Conservation (phyloP, 2,113 vertebrate genomes). For the Pao palembangensis region DNA sequence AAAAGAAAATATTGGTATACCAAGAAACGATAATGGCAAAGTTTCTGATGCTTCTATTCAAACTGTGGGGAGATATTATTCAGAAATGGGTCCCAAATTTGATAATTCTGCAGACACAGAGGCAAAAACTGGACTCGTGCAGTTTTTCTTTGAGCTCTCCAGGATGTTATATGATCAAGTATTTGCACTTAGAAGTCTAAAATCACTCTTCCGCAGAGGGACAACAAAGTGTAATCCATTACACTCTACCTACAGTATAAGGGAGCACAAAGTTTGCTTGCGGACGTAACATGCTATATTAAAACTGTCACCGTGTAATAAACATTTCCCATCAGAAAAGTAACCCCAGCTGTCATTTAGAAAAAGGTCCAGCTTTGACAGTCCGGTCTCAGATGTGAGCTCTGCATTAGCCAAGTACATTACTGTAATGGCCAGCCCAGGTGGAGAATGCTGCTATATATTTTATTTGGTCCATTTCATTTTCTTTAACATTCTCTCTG, state of each 20-base stretch:
- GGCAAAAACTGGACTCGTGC: not conserved
- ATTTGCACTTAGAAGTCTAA: conserved; percentile 7
- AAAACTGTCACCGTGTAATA: not conserved
- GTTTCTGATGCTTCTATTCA: too few relatives aligned
- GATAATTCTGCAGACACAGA: not conserved
- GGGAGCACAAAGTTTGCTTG: not conserved
- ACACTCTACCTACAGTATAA: not conserved
- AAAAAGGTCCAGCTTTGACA: conserved; percentile 4
- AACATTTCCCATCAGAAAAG: conserved; percentile 3
- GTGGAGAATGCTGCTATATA: too few relatives aligned
- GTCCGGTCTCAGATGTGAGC: not conserved
- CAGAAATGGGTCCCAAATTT: conserved; percentile 1
- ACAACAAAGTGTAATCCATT: not conserved
- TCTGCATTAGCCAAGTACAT: not conserved
- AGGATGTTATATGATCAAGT: not conserved
- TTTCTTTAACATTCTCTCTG: not conserved
- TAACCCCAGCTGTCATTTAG: conserved; percentile 2
- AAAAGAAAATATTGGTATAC: too few relatives aligned
- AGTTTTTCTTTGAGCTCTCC: conserved; percentile 2
- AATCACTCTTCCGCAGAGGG: conserved; percentile 28
- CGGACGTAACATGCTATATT: conserved; percentile 2
- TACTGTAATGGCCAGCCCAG: too few relatives aligned
- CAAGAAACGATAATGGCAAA: too few relatives aligned
- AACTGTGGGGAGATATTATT: not conserved
- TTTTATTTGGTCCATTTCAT: not conserved